phyloP scores from a whole-genome alignment of 2,797 vertebrate genomes.

The Cynodonichthys magdalenae region DNA sequence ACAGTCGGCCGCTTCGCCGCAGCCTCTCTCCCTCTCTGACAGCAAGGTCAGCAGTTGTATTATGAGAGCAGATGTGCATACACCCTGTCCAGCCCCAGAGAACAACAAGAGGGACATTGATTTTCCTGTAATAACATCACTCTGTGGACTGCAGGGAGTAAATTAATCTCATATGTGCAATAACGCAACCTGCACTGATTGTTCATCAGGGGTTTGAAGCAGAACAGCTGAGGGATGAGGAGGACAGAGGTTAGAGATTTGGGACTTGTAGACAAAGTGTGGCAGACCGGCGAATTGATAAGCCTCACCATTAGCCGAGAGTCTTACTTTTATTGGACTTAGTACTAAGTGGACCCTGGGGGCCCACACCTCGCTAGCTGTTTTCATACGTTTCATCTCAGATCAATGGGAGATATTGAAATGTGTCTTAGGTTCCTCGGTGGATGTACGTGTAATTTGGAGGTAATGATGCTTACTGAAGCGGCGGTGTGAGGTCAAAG shows the following conservation, averaged over 20 bases:
- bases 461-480: slow-evolving; percentile 42
- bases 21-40: slow-evolving; percentile 69
- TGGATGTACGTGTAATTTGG: slow-evolving; percentile 41
- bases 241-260: slow-evolving; percentile 16
- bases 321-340: slow-evolving; percentile 70
- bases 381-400: slow-evolving; percentile 63
- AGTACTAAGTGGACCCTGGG: slow-evolving; percentile 68
- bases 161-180: slow-evolving; percentile 80
- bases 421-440: slow-evolving; percentile 40
- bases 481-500: slow-evolving; percentile 28
- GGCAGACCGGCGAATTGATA: slow-evolving; percentile 58
- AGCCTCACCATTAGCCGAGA: slow-evolving; percentile 62
- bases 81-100: slow-evolving; percentile 68
- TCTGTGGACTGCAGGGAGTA: slow-evolving; percentile 67
- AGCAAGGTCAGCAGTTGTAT: slow-evolving; percentile 84
- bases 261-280: slow-evolving; percentile 38
- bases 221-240: slow-evolving; percentile 45
- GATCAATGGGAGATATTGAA: slow-evolving; percentile 71
- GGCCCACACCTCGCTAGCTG: slow-evolving; percentile 48
- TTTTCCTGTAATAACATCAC: slow-evolving; percentile 81
- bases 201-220: slow-evolving; percentile 67
- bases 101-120: slow-evolving; percentile 81
- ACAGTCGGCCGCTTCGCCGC: slow-evolving; percentile 57
- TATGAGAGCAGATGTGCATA: slow-evolving; percentile 79
- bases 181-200: slow-evolving; percentile 73